A percentile compares a stretch with the other conserved stretches of the same genome.
phyloP scores from a whole-genome alignment of 1,140 invertebrate species.

The Penaeus indicus region DNA sequence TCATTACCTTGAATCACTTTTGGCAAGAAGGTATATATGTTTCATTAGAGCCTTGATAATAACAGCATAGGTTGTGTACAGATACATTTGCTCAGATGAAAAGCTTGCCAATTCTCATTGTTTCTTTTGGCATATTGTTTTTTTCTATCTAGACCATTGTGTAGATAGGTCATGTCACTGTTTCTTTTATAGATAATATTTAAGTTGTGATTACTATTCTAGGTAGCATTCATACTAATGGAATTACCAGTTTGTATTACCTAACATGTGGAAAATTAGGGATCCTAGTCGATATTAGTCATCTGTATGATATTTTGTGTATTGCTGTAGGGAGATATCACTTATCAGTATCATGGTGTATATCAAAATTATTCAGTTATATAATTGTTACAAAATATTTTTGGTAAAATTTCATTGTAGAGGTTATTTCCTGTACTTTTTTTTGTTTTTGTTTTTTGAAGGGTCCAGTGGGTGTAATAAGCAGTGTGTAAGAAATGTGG shows the following conservation, averaged over 20 bases:
- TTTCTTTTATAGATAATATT: conserved; percentile 27
- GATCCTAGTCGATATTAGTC: conserved; percentile 41
- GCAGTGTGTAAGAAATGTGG: conserved; percentile 8
- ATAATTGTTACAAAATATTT: too few relatives aligned
- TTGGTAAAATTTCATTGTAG: too few relatives aligned
- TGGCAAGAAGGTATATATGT: too few relatives aligned
- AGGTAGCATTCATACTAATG: conserved; percentile 38
- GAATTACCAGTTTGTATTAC: conserved; percentile 43
- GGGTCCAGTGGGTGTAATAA: background rate
- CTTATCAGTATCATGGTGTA: too few relatives aligned
- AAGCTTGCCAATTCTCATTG: background rate
- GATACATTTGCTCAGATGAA: conserved; percentile 2
- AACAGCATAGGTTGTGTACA: too few relatives aligned
- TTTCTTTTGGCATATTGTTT: background rate
- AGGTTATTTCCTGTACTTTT: too few relatives aligned
- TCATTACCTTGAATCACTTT: too few relatives aligned
- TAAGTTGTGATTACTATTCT: conserved; percentile 47
- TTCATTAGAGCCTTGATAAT: too few relatives aligned
- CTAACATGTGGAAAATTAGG: conserved; percentile 37
- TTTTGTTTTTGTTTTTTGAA: too few relatives aligned
- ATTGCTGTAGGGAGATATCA: too few relatives aligned
- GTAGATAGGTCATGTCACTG: conserved; percentile 34
- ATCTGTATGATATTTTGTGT: conserved; percentile 4
- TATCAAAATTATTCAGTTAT: too few relatives aligned
- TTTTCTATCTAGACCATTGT: conserved; percentile 6